These are phyloP conservation scores for Oceanodroma tethys DNA, from an alignment of 2,113 vertebrate species.

Conservation along the genomic window DNA sequence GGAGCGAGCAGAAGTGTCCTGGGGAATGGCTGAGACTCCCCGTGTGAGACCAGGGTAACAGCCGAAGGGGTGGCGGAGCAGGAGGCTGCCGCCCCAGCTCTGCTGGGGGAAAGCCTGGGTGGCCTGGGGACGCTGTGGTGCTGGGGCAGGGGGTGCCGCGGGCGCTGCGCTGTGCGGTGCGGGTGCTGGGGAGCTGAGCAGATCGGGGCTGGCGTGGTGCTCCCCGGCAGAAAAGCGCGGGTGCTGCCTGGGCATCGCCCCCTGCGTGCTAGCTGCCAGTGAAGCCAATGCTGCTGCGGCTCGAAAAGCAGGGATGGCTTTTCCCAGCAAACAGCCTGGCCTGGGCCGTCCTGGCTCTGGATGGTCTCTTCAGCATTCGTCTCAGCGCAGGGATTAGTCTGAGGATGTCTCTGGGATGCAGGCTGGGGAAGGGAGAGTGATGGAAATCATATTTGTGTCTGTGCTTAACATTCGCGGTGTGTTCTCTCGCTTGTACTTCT, in stretches of 20 bases:
- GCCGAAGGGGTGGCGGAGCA: rapidly evolving
- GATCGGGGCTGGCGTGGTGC: rapidly evolving
- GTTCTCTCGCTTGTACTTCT: neutral
- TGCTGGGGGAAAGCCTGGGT: neutral
- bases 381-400: neutral
- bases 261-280: rapidly evolving
- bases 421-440: neutral
- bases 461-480: neutral
- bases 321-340: neutral
- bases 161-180: neutral
- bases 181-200: neutral
- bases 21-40: neutral
- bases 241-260: neutral
- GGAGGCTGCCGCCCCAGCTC: neutral
- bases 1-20: neutral
- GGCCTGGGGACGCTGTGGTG: neutral
- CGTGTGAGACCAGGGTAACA: too few relatives aligned
- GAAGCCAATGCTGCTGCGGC: rapidly evolving
- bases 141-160: neutral
- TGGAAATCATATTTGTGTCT: neutral
- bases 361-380: neutral
- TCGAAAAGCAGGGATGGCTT: neutral
- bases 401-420: neutral
- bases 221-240: rapidly evolving
- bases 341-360: neutral